phyloP scores from a whole-genome alignment of 2,888 invertebrate species.

The Sussaba pulchella region DNA sequence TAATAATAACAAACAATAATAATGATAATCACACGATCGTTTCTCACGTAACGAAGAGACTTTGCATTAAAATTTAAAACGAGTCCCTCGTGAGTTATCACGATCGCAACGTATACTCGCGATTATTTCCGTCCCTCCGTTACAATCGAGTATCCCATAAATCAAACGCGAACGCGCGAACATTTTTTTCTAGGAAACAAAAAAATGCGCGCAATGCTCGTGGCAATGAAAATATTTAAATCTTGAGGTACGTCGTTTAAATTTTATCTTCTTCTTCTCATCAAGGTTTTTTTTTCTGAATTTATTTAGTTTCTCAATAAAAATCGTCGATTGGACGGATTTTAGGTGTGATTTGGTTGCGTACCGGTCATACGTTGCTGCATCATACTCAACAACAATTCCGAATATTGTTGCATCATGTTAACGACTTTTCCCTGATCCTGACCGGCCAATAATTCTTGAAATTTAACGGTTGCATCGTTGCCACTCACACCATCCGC shows the following conservation, averaged over 20 bases:
- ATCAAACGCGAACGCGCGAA: slow-evolving; percentile 17
- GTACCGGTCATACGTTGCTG: slow-evolving; percentile 86
- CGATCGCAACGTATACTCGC: not conserved
- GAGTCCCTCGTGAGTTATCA: not conserved
- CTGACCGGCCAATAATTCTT: slow-evolving; percentile 84
- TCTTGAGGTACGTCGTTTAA: slow-evolving; percentile 64
- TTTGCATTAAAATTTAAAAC: not conserved
- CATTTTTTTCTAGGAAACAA: slow-evolving; percentile 27
- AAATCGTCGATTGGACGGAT: slow-evolving; percentile 67
- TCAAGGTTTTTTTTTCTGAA: slow-evolving; percentile 18
- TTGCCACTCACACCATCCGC: slow-evolving; percentile 81
- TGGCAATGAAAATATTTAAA: slow-evolving; percentile 66
- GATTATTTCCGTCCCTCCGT: not conserved
- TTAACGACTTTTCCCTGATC: slow-evolving; percentile 86
- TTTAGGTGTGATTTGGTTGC: slow-evolving; percentile 79
- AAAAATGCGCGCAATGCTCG: slow-evolving; percentile 52
- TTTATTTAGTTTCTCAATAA: slow-evolving; percentile 34
- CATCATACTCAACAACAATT: slow-evolving; percentile 87
- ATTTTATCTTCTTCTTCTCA: slow-evolving; percentile 9
- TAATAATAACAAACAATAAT: too few species aligned
- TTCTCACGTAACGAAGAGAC: not conserved
- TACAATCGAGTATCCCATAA: slow-evolving; percentile 7
- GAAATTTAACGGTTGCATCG: slow-evolving; percentile 85
- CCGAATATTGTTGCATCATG: slow-evolving; percentile 88
- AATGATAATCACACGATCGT: slow-evolving; percentile 31